Base-by-base conservation (phyloP, 2,113 vertebrate genomes). In the Calidris pugnax region DNA sequence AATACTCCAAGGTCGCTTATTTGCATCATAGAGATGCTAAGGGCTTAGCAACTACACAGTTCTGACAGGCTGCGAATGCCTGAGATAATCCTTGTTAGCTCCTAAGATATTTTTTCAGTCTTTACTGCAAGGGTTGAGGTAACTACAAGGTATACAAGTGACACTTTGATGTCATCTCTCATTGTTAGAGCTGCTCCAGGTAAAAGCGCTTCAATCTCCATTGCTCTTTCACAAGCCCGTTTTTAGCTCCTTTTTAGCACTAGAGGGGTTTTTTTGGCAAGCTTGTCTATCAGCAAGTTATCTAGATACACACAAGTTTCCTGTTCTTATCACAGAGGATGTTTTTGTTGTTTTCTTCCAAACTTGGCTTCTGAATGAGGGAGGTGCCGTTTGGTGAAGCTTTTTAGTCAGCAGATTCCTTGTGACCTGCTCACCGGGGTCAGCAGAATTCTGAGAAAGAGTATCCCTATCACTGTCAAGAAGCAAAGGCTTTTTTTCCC, bases 261-360 rank as follows among this genome's bases (percentile, higher is more conserved):
- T 9, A 48, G 62, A 35, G 43, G 41, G 43, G 37, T 19, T 53
- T 90, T 75, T 76, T 62, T 95, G 79, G 82, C 92, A 85, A 56
- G 57, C 33, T 48, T n/a, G 22, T 68, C 74, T 35, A 19, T 27
- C 56, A 68, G 10, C 28, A 57, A 48, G 18, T 91, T 93, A 93
- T 95, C 85, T 90, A 73, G 43, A 90, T 11, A 35, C 35, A 79
- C 78, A 85, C 33, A 79, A 32, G 85, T 68, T 94, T 95, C 94
- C 95, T 94, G 85, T 50, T 48, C 18, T 35, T 82, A 89, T 72
- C 64, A 75, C 48, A 90, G 18, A 90, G 85, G 87, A 90, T 62
- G 66, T 94, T 89, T 91, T 71, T 62, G 57, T 30, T 79, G 12
- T 23, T 85, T 48, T 90, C 33, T 45, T 73, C 45, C 32, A 33